Evolutionary conservation across 2,113 vertebrate species (phyloP).

Genomic region (Calidris pugnax): DNA sequence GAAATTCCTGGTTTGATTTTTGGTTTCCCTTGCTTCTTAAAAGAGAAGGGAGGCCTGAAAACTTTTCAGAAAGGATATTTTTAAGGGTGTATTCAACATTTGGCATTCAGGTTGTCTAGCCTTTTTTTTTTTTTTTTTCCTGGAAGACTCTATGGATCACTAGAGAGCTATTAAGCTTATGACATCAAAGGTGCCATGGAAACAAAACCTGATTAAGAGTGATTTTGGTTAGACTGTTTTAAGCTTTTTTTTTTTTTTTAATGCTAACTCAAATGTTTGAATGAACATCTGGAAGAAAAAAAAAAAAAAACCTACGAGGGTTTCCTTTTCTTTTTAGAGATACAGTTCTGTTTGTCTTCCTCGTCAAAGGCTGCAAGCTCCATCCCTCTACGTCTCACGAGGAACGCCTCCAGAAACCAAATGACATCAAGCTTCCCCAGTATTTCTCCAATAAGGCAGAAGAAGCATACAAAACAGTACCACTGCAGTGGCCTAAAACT

Average conservation of each 20-base stretch:
- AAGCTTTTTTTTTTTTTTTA: neutral
- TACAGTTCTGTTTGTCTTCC: neutral
- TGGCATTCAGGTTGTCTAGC: conserved; percentile 7
- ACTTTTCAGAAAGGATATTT: neutral
- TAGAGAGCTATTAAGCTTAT: conserved; percentile 46
- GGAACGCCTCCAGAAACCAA: neutral
- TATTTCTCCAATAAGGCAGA: neutral
- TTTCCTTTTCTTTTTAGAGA: neutral
- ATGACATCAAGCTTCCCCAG: neutral
- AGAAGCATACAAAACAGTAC: neutral
- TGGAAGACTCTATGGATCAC: conserved; percentile 42
- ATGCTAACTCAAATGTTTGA: conserved; percentile 12
- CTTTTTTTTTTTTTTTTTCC: neutral
- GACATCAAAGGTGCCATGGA: conserved; percentile 66
- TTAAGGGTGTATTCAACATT: conserved; percentile 14
- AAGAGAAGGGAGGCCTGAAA: neutral
- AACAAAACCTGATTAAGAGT: conserved; percentile 67
- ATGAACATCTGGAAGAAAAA: conserved; percentile 31
- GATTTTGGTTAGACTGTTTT: conserved; percentile 51
- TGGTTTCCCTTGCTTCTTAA: neutral
- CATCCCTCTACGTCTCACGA: neutral
- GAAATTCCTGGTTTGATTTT: neutral
- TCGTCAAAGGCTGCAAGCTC: neutral
- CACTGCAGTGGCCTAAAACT: neutral
- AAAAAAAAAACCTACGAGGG: neutral